Evolutionary conservation across 2,797 vertebrate species (phyloP), one percentile per base, ranked within the genome.

Genomic region (Gadopsis marmoratus): DNA sequence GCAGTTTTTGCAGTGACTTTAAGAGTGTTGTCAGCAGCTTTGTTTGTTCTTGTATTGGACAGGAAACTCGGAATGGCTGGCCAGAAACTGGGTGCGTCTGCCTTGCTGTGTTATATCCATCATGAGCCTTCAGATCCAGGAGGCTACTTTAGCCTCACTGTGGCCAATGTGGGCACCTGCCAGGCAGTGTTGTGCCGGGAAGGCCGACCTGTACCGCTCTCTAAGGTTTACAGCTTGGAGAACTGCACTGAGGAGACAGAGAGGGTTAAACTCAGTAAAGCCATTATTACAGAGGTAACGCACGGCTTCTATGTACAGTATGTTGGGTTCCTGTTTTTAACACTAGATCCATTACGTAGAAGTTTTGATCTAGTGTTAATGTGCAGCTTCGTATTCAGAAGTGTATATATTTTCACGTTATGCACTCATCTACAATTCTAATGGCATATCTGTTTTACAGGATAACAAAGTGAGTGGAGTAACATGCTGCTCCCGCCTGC

Each of bases 391-490:
- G 71, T 63, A 61, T 60, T 79, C 29, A 74, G 21, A 58, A 60
- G 41, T 73, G 26, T 55, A 17, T 66, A 50, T 65, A 3, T 48
- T 48, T 56, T 48, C 5, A 70, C 17, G 33, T n/a, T 14, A 11
- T 68, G 62, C 33, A 7, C 19, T 70, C 45, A 73, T 71, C 55
- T 69, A 41, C 54, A 39, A 53, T 69, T 83, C 58, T 85, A 71
- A 85, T 71, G 23, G 55, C 5, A 1, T 12, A 31, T 86, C 29
- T 86, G 39, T 84, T 85, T 83, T 79, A 26, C 79, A 99, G 98
- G 98, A 99, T 91, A 99, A 98, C 92, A 99, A 99, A 94, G 98
- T 99, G 84, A 99, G 98, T 19, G 98, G 98, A 6, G 97, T 99
- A 65, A 99, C 97, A 33, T 98, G 97, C 94, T 99, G 97, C 90